Percentiles rank a stretch among this genome's conserved stretches.
These are phyloP conservation scores for Allacma fusca DNA, from an alignment of 2,888 invertebrate species.

Conservation along the genomic window DNA sequence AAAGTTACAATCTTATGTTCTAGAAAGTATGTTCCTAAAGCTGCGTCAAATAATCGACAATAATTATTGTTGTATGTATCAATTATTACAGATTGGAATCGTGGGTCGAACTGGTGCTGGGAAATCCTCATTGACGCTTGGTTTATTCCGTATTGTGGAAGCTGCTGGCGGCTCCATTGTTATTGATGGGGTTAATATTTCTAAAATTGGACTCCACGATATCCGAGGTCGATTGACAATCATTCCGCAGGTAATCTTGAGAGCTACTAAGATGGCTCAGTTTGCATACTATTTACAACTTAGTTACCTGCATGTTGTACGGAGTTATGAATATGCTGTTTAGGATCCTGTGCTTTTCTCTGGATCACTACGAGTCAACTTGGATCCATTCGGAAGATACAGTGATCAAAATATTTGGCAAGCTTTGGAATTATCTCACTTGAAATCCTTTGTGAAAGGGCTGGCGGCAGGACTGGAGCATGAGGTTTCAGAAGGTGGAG, in stretches of 20 bases:
- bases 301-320: not conserved
- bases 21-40: no score
- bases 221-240: constrained; percentile 84
- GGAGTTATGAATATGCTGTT: not conserved
- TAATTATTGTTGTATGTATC: no score
- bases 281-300: constrained; percentile 75
- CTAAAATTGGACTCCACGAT: constrained; percentile 83
- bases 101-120: constrained; percentile 82
- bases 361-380: constrained; percentile 69
- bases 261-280: no score
- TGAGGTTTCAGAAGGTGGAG: constrained; percentile 65
- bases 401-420: constrained; percentile 68
- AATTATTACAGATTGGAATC: constrained; percentile 44
- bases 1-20: no score
- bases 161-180: constrained; percentile 79
- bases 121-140: constrained; percentile 87
- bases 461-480: constrained; percentile 62
- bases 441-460: constrained; percentile 64
- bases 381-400: constrained; percentile 68
- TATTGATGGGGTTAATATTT: constrained; percentile 84
- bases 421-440: constrained; percentile 67
- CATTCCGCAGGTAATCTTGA: constrained; percentile 68
- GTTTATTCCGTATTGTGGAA: constrained; percentile 90
- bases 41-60: no score
- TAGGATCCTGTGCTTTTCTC: constrained; percentile 71